A percentile compares a stretch with the other conserved stretches of the same genome.
Conservation (phyloP, 2,113 vertebrate genomes). For the Scartelaos histophorus region DNA sequence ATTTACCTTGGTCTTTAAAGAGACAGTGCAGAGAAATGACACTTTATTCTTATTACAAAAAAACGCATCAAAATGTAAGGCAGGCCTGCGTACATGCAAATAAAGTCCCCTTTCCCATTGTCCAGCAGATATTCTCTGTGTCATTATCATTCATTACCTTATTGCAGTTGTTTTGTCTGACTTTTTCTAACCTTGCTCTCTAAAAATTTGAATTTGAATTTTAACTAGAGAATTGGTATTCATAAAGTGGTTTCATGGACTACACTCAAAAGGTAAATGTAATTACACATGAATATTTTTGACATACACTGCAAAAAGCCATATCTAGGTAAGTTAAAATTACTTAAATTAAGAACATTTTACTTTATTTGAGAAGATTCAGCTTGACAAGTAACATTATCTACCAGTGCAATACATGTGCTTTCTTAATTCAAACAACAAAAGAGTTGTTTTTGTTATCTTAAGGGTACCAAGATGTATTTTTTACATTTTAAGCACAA, state of each 20-base stretch:
- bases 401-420: no score
- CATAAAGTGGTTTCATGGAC: neutral
- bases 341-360: no score
- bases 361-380: no score
- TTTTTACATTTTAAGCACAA: no score
- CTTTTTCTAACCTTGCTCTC: neutral
- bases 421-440: no score
- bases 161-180: neutral
- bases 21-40: conserved; percentile 26
- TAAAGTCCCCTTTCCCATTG: neutral
- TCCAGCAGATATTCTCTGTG: neutral
- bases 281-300: neutral
- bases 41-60: conserved; percentile 24
- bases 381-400: no score
- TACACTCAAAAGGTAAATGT: neutral
- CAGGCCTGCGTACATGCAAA: neutral
- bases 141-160: conserved; percentile 3
- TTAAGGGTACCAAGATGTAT: no score
- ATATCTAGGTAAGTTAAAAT: no score
- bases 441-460: no score
- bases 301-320: neutral
- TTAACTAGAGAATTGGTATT: neutral
- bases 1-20: conserved; percentile 50
- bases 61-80: neutral
- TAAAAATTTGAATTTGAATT: neutral